Evolutionary conservation across 2,113 vertebrate genomes (phyloP).

Genomic region (Neolamprologus ventralis): DNA sequence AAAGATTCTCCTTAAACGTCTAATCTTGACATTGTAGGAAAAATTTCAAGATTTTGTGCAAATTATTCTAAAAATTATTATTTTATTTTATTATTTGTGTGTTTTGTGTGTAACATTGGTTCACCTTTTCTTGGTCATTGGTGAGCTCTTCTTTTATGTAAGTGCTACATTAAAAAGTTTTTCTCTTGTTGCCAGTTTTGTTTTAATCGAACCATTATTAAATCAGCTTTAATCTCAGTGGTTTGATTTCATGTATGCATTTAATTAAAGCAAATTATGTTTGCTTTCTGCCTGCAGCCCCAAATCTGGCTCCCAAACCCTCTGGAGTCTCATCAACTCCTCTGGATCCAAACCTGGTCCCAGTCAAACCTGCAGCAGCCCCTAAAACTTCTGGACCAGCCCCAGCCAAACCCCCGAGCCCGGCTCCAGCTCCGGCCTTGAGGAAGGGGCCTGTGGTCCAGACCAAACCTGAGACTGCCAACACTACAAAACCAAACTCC

Average conservation of each 20-base stretch:
- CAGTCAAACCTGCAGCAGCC: slow-evolving; percentile 25
- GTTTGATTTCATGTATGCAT: background rate
- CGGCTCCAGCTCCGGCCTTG: background rate
- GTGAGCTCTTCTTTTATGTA: background rate
- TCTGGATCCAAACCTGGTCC: slow-evolving; percentile 7
- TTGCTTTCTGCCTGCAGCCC: background rate
- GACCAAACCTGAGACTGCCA: background rate
- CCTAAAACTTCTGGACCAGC: background rate
- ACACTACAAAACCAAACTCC: background rate
- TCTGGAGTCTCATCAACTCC: background rate
- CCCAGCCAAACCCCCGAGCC: background rate
- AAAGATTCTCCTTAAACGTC: fast-evolving
- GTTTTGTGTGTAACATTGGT: background rate
- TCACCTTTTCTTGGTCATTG: background rate
- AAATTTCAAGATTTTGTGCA: background rate
- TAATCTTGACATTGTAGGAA: background rate
- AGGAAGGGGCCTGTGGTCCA: slow-evolving; percentile 19
- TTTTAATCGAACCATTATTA: background rate
- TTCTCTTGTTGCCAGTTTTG: background rate
- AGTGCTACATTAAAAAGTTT: background rate
- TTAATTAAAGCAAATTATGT: background rate
- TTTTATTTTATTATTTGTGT: background rate
- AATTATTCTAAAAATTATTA: background rate
- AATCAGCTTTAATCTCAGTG: background rate
- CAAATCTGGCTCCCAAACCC: slow-evolving; percentile 22